These are phyloP conservation scores for Rhodinocichla rosea DNA, from an alignment of 2,113 vertebrate genomes.

Conservation along the genomic window DNA sequence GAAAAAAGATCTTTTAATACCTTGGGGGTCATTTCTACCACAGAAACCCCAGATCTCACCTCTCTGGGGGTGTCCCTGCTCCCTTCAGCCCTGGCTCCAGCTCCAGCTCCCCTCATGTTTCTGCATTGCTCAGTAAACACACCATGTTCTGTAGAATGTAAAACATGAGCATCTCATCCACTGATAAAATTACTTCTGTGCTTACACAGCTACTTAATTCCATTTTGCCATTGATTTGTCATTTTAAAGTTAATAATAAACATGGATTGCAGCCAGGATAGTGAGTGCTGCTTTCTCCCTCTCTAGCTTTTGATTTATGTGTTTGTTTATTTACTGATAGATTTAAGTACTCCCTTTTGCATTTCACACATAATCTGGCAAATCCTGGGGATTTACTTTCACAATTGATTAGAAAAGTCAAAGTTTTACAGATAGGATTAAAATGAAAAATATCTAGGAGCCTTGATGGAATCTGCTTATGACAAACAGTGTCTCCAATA, in stretches of 20 bases:
- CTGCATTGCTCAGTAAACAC: neutral
- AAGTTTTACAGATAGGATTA: constrained; percentile 67
- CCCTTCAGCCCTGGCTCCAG: neutral
- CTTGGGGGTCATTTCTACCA: too few relatives aligned
- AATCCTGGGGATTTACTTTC: constrained; percentile 71
- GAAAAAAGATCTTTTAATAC: too few relatives aligned
- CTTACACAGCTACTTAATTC: constrained; percentile 43
- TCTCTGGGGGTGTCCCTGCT: neutral
- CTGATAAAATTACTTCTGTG: constrained; percentile 9
- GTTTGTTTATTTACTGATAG: constrained; percentile 66
- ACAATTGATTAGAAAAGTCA: constrained; percentile 73
- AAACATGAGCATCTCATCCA: neutral
- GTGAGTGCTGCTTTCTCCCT: neutral
- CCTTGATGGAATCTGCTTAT: constrained; percentile 38
- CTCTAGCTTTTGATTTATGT: constrained; percentile 19
- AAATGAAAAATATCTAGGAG: constrained; percentile 60
- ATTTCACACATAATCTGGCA: constrained; percentile 69
- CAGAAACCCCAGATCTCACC: neutral
- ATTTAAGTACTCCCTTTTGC: constrained; percentile 39
- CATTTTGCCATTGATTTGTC: constrained; percentile 57
- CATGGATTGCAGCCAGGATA: constrained; percentile 49
- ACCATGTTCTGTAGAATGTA: neutral
- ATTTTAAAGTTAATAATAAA: constrained; percentile 67
- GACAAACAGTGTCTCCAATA: constrained; percentile 3
- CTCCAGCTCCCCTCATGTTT: neutral